Evolutionary conservation across 2,113 vertebrate species (phyloP).

Genomic region (Urocolius indicus): DNA sequence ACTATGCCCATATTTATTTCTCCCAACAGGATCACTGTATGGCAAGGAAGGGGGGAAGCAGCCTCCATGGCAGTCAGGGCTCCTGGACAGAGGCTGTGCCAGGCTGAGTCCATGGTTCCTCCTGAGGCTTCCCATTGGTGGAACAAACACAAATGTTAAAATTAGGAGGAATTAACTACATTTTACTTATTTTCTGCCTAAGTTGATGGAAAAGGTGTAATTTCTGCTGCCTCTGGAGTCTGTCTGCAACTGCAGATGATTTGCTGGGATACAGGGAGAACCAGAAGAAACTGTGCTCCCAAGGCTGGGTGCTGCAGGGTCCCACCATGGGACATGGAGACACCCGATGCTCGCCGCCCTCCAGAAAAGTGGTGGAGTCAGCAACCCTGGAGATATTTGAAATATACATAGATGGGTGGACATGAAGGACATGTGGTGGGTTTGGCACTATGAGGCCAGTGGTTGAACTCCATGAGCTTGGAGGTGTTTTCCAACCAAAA

Average conservation of each 20-base stretch:
- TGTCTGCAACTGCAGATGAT: neutral
- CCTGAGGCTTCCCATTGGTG: neutral
- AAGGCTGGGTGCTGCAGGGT: neutral
- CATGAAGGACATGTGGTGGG: no score
- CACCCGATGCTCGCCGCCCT: neutral
- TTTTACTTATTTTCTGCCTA: neutral
- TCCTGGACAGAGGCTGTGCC: neutral
- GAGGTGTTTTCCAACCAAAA: no score
- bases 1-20: neutral
- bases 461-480: no score
- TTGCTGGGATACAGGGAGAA: neutral
- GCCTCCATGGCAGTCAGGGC: fast-evolving
- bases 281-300: neutral
- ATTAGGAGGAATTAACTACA: neutral
- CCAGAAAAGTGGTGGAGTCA: neutral
- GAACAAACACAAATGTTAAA: neutral
- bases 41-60: neutral
- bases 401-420: no score
- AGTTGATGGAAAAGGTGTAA: neutral
- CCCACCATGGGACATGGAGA: neutral
- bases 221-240: neutral
- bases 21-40: neutral
- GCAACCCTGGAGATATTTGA: no score
- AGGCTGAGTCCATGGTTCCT: neutral
- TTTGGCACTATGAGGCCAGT: no score